Evolutionary conservation across 2,113 vertebrate genomes (phyloP).

Genomic region (Gobius niger): DNA sequence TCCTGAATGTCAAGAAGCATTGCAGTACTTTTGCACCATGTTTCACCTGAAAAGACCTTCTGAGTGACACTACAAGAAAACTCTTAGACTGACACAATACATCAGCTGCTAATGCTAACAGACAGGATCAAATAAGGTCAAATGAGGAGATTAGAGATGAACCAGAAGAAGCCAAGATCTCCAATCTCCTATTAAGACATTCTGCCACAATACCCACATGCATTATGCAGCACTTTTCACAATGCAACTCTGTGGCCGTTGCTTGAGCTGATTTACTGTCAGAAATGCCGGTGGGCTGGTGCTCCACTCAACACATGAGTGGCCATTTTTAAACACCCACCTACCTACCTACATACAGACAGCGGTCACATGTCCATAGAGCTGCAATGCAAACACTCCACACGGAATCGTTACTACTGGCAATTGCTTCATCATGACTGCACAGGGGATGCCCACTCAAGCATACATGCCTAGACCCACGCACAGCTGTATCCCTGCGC

Average conservation of each 20-base stretch:
- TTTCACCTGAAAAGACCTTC: slow-evolving; percentile 9
- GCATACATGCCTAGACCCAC: slow-evolving; percentile 39
- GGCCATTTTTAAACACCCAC: slow-evolving; percentile 71
- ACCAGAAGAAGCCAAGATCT: slow-evolving; percentile 11
- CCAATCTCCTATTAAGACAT: slow-evolving; percentile 45
- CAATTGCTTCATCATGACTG: slow-evolving; percentile 70
- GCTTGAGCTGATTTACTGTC: slow-evolving; percentile 31
- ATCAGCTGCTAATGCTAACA: background rate
- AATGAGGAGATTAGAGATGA: slow-evolving; percentile 43
- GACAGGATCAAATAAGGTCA: slow-evolving; percentile 55
- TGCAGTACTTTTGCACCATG: slow-evolving; percentile 17
- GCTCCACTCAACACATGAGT: slow-evolving; percentile 48
- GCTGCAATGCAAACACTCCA: slow-evolving; percentile 45
- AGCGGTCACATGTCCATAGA: slow-evolving; percentile 62
- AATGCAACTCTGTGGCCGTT: slow-evolving; percentile 33
- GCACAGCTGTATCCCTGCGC: slow-evolving; percentile 35
- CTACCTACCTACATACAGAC: slow-evolving; percentile 40
- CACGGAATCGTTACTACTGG: slow-evolving; percentile 50
- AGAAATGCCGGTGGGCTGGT: slow-evolving; percentile 32
- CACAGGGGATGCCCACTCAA: slow-evolving; percentile 65
- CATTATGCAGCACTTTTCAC: slow-evolving; percentile 57
- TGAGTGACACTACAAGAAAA: background rate
- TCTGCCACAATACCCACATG: slow-evolving; percentile 45
- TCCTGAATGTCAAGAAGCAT: slow-evolving; percentile 6
- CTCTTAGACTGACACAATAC: slow-evolving; percentile 6